A percentile compares a stretch with the other conserved stretches of the same genome.
Conservation (phyloP, 2,888 invertebrate genomes). For the Dryococelus australis region DNA sequence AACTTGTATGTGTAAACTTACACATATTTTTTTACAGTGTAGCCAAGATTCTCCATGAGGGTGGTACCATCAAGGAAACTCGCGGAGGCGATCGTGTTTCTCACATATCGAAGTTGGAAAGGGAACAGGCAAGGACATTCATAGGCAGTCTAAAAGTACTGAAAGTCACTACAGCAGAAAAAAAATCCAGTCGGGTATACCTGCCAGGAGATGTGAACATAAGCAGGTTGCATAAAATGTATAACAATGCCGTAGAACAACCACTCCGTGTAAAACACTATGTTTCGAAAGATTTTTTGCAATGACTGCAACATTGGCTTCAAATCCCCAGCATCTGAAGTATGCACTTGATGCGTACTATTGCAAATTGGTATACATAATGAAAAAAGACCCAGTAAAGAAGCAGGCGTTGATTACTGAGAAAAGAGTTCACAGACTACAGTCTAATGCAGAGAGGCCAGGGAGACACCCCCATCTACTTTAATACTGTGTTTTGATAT, state of each 20-base stretch:
- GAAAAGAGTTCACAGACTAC: conserved; percentile 3
- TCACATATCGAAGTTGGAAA: too few relatives aligned
- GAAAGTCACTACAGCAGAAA: neutral
- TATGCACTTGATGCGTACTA: neutral
- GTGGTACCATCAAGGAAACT: neutral
- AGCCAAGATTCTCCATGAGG: neutral
- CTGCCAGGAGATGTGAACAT: neutral
- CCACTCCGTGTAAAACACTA: neutral
- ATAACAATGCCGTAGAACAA: neutral
- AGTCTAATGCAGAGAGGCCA: neutral
- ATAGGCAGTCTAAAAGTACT: too few relatives aligned
- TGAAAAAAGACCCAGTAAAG: neutral
- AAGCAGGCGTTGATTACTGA: neutral
- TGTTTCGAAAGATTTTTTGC: neutral
- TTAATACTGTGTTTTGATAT: neutral
- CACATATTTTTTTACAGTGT: too few relatives aligned
- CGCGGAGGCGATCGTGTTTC: neutral
- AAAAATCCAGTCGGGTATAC: neutral
- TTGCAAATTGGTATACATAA: neutral
- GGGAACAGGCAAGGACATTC: too few relatives aligned
- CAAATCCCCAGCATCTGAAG: neutral
- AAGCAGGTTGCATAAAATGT: neutral
- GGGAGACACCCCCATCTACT: neutral
- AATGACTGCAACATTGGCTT: neutral
- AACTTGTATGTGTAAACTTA: too few relatives aligned